These are phyloP conservation scores for Rhinoraja longicauda DNA, from an alignment of 2,797 vertebrate genomes.

Conservation along the genomic window DNA sequence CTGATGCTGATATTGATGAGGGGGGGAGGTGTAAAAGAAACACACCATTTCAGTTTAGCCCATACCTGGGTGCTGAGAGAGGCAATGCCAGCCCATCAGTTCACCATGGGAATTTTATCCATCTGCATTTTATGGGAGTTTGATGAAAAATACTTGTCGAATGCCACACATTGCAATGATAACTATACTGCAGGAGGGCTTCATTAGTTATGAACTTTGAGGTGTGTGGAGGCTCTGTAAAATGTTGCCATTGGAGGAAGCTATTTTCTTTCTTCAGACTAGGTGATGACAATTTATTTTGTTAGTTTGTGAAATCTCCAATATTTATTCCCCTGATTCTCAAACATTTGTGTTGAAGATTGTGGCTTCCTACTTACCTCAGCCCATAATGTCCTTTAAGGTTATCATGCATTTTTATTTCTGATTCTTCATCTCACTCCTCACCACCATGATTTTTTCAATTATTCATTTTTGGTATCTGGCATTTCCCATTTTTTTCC, in stretches of 20 bases:
- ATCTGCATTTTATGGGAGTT: not conserved
- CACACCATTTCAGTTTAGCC: no score
- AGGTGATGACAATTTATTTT: not conserved
- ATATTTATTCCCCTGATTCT: not conserved
- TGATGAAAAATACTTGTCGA: not conserved
- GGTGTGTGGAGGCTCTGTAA: not conserved
- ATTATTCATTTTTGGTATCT: not conserved
- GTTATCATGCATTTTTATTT: not conserved
- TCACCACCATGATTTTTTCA: not conserved
- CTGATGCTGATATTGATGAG: not conserved
- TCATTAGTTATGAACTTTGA: not conserved
- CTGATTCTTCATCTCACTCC: no score
- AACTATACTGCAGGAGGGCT: not conserved
- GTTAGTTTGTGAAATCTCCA: not conserved
- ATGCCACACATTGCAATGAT: not conserved
- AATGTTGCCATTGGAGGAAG: no score
- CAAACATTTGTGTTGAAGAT: not conserved
- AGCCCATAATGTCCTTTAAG: not conserved
- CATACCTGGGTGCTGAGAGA: not conserved
- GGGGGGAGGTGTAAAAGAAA: not conserved
- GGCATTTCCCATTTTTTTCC: not conserved
- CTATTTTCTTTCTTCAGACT: no score
- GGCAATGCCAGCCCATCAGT: not conserved
- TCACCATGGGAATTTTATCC: not conserved
- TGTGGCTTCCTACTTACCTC: not conserved